Conservation (phyloP, 2,888 invertebrate species). For the Conus canariensis region DNA sequence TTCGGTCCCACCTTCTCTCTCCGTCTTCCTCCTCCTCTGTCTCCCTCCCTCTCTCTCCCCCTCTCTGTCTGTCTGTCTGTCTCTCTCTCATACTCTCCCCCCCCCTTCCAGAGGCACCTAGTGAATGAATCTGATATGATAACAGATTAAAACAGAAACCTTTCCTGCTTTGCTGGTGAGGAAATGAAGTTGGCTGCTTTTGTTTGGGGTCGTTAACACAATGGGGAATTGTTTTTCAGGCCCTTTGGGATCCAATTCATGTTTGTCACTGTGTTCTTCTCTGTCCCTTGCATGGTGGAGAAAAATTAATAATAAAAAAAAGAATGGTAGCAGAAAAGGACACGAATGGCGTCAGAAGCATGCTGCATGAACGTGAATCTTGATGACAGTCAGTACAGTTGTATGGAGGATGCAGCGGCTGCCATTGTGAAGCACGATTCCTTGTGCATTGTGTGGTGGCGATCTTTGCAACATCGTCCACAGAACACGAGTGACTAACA, state of each 20-base stretch:
- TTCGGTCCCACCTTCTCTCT: constrained; percentile 1
- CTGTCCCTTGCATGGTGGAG: neutral
- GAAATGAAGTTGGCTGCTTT: neutral
- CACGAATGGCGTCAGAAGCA: neutral
- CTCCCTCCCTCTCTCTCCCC: neutral
- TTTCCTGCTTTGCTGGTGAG: neutral
- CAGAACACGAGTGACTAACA: too few species aligned
- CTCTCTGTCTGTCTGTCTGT: too few species aligned
- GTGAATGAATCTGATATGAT: neutral
- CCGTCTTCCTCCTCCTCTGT: neutral
- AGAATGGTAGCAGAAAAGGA: neutral
- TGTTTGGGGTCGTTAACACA: neutral
- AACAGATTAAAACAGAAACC: constrained; percentile 9
- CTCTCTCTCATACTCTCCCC: neutral
- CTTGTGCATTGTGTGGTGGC: too few species aligned
- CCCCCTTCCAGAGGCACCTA: neutral
- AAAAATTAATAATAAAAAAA: too few species aligned
- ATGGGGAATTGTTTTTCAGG: neutral
- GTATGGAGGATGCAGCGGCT: too few species aligned
- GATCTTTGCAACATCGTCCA: too few species aligned
- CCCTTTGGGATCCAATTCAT: neutral
- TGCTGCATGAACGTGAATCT: neutral
- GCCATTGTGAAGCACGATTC: too few species aligned
- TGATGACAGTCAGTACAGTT: neutral
- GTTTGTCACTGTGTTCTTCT: neutral